phyloP scores from a whole-genome alignment of 2,113 vertebrate genomes.

The Phrynocephalus versicolor region DNA sequence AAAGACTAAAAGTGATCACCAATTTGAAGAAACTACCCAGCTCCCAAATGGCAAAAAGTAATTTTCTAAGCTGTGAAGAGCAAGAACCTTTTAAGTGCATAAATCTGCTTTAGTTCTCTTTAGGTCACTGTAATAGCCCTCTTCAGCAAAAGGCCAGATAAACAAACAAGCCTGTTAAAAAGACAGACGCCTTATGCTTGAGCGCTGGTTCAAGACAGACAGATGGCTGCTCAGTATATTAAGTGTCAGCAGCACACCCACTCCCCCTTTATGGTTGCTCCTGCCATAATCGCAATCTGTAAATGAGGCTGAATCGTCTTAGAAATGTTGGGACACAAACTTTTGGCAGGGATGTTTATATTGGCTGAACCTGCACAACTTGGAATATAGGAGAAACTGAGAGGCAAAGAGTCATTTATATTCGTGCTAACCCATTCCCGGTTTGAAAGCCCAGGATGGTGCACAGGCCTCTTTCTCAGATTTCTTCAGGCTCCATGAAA shows the following conservation, averaged over 20 bases:
- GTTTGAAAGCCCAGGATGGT: not conserved
- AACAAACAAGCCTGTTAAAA: conserved; percentile 22
- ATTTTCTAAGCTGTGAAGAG: conserved; percentile 46
- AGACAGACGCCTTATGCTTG: accelerated
- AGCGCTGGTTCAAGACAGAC: not conserved
- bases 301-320: not conserved
- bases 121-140: conserved; percentile 15
- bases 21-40: conserved; percentile 28
- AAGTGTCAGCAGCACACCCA: not conserved
- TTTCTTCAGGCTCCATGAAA: too few relatives aligned
- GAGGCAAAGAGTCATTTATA: too few relatives aligned
- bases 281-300: not conserved
- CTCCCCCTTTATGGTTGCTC: not conserved
- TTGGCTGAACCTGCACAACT: not conserved
- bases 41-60: conserved; percentile 41
- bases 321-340: not conserved
- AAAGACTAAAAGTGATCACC: conserved; percentile 40
- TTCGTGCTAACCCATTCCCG: too few relatives aligned
- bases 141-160: not conserved
- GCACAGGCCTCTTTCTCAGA: too few relatives aligned
- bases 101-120: conserved; percentile 43
- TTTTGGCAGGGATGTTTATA: not conserved
- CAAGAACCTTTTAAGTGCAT: conserved; percentile 1
- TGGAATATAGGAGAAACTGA: too few relatives aligned
- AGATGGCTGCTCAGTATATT: accelerated